Conservation (phyloP, 2,797 vertebrate genomes). For the Antennarius maculatus region DNA sequence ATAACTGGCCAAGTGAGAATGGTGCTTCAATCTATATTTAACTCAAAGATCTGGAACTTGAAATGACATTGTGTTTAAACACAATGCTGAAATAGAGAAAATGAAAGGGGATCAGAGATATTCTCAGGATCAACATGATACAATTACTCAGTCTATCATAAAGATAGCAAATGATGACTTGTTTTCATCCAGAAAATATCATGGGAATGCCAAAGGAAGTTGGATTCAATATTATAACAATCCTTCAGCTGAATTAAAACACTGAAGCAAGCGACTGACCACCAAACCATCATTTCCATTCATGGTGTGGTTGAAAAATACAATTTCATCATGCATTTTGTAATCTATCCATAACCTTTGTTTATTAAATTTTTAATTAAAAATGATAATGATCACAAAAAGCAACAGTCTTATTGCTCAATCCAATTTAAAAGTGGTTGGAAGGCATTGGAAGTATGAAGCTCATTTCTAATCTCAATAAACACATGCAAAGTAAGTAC, state of each 20-base stretch:
- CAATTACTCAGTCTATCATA: not conserved
- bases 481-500: conserved; percentile 66
- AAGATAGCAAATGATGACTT: too few species aligned
- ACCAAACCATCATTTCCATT: not conserved
- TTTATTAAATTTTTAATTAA: conserved; percentile 61
- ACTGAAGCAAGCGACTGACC: not conserved
- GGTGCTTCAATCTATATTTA: too few species aligned
- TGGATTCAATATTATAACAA: not conserved
- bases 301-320: not conserved
- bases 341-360: conserved; percentile 35
- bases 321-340: conserved; percentile 1
- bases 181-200: too few species aligned
- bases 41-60: too few species aligned
- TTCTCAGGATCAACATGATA: too few species aligned
- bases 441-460: conserved; percentile 59
- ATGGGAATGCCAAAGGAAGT: not conserved
- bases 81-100: too few species aligned
- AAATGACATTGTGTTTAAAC: too few species aligned
- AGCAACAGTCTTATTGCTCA: conserved; percentile 54
- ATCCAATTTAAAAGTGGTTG: conserved; percentile 68
- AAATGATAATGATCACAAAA: conserved; percentile 38
- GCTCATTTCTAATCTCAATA: conserved; percentile 64
- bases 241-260: not conserved
- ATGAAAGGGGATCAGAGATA: too few species aligned
- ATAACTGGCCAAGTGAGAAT: too few species aligned